A percentile compares a stretch with the other conserved stretches of the same genome.
phyloP scores from a whole-genome alignment of 2,113 vertebrate species.

The Phrynocephalus versicolor region DNA sequence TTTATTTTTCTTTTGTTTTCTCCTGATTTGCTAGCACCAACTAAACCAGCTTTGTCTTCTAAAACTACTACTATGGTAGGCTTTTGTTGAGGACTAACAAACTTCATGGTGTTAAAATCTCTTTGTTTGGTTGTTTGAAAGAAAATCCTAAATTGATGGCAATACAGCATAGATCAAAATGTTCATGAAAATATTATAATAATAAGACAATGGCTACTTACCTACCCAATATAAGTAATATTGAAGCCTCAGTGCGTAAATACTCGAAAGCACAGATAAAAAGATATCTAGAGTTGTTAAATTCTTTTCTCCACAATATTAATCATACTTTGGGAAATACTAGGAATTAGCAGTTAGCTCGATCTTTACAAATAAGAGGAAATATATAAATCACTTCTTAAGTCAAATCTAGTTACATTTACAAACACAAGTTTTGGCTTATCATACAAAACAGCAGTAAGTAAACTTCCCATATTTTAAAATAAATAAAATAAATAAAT shows the following conservation, averaged over 20 bases:
- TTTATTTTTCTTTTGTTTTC: too few species aligned
- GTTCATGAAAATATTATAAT: not conserved
- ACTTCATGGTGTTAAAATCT: not conserved
- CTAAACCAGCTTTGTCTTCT: not conserved
- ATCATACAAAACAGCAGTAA: not conserved
- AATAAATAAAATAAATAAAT: too few species aligned
- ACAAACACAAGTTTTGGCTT: slow-evolving; percentile 9
- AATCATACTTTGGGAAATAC: slow-evolving; percentile 24
- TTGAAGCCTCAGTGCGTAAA: not conserved
- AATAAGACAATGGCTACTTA: not conserved
- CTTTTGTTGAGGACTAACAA: not conserved
- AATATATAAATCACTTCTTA: slow-evolving; percentile 1
- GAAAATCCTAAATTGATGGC: too few species aligned
- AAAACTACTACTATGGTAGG: not conserved
- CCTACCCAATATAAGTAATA: not conserved
- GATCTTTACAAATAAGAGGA: slow-evolving; percentile 32
- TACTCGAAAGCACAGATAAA: not conserved
- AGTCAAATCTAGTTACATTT: slow-evolving; percentile 23
- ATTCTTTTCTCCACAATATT: slow-evolving; percentile 11
- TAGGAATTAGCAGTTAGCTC: slow-evolving; percentile 16
- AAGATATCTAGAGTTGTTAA: not conserved
- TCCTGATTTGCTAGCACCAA: too few species aligned
- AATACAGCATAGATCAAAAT: not conserved
- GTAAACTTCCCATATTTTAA: not conserved
- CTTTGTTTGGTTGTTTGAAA: too few species aligned